A percentile compares a stretch with the other conserved stretches of the same genome.
Evolutionary conservation across 1,140 invertebrate species (phyloP).

Genomic region (Caenorhabditis latens): DNA sequence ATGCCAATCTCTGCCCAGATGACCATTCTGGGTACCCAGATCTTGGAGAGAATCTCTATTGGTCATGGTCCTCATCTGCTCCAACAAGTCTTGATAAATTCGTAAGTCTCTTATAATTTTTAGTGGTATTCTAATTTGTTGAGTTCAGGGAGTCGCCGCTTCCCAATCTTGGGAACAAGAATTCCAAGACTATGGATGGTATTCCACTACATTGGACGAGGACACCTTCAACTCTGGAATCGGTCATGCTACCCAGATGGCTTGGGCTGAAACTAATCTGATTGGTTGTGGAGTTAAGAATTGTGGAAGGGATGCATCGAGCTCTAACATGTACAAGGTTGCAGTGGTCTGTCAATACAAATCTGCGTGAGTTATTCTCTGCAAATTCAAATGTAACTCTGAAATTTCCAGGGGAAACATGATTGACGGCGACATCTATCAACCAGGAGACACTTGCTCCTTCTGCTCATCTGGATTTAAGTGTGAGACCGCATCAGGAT

Average conservation of each 20-base stretch:
- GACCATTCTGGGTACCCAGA: background rate
- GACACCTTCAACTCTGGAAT: constrained; percentile 45
- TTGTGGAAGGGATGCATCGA: background rate
- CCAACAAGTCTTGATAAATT: background rate
- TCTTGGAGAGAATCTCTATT: constrained; percentile 35
- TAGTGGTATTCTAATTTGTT: background rate
- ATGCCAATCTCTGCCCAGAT: background rate
- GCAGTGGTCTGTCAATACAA: constrained; percentile 47
- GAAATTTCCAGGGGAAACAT: constrained; percentile 2
- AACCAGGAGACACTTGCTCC: background rate
- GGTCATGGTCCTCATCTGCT: background rate
- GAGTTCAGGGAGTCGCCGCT: background rate
- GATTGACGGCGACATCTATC: background rate
- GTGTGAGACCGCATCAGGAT: background rate
- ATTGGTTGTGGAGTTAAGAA: constrained; percentile 58
- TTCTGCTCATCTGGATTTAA: background rate
- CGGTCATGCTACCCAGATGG: constrained; percentile 43
- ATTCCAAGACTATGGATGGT: constrained; percentile 56
- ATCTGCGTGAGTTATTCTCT: background rate
- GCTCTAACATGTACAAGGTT: background rate
- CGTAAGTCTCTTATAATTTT: background rate
- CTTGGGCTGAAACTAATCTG: constrained; percentile 24
- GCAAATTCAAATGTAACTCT: background rate
- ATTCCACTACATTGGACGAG: background rate
- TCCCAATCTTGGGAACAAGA: constrained; percentile 33